These are phyloP conservation scores for Sceloporus undulatus DNA, from an alignment of 2,113 vertebrate genomes.

Conservation along the genomic window DNA sequence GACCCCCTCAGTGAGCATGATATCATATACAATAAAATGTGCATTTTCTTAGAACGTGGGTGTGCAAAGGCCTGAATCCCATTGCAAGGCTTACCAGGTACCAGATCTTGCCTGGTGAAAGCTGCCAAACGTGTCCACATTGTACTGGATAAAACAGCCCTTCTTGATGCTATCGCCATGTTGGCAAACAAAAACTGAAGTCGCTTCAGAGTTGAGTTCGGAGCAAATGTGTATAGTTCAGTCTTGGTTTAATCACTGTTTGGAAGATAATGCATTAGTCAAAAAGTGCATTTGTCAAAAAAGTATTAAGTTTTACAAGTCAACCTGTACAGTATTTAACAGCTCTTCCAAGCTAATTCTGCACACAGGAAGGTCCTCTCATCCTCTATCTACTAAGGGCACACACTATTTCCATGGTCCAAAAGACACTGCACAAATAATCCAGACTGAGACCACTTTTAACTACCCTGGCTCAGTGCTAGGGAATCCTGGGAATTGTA, in stretches of 20 bases:
- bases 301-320: not conserved
- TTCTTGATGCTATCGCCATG: constrained; percentile 32
- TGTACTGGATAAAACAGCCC: not conserved
- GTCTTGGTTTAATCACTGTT: not conserved
- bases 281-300: not conserved
- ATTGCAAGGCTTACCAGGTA: constrained; percentile 57
- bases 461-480: no score
- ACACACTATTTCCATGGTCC: no score
- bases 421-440: no score
- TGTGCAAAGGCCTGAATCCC: no score
- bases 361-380: not conserved
- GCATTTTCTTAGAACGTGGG: no score
- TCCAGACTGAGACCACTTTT: no score
- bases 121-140: not conserved
- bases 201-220: not conserved
- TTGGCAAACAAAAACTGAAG: not conserved
- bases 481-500: no score
- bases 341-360: not conserved
- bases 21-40: not conserved
- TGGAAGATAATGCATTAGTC: not conserved
- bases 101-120: not conserved
- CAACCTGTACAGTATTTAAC: not conserved
- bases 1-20: not conserved
- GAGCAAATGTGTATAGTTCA: accelerated
- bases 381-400: no score